Percentiles rank a stretch among this genome's conserved stretches.
Evolutionary conservation across 2,888 invertebrate species (phyloP).

Genomic region (Branchinecta sandiegonensis): DNA sequence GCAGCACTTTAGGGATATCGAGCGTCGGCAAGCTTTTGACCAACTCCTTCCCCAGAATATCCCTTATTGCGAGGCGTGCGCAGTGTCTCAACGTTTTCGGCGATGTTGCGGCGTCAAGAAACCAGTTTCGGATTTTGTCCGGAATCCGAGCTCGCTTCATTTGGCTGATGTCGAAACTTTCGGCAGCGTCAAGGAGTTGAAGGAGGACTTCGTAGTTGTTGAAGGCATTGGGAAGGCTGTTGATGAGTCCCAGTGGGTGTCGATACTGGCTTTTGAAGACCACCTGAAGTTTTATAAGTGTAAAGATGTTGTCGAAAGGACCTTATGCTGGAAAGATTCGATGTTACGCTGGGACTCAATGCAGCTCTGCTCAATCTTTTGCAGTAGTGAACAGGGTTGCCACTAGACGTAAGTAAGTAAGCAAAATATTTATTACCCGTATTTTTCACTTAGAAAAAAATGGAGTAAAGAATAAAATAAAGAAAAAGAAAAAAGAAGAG

Average conservation of each 20-base stretch:
- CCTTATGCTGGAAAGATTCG: not conserved
- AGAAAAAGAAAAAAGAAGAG: too few species aligned
- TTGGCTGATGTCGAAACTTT: conserved; percentile 63
- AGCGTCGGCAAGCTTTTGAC: conserved; percentile 43
- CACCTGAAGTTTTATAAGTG: conserved; percentile 39
- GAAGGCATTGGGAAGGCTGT: conserved; percentile 53
- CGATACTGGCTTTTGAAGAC: conserved; percentile 69
- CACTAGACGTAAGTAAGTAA: too few species aligned
- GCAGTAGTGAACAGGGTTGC: too few species aligned
- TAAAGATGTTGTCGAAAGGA: not conserved
- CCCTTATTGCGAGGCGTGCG: conserved; percentile 45
- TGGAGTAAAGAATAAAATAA: too few species aligned
- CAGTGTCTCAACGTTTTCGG: conserved; percentile 53
- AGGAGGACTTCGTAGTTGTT: conserved; percentile 43
- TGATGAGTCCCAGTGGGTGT: conserved; percentile 66
- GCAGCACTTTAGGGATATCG: conserved; percentile 49
- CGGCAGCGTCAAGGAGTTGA: conserved; percentile 54
- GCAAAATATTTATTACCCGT: too few species aligned
- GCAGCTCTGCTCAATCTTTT: too few species aligned
- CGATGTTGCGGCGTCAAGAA: conserved; percentile 49
- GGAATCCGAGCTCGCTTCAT: conserved; percentile 55
- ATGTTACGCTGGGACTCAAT: too few species aligned
- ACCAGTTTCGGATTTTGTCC: conserved; percentile 46
- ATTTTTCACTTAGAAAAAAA: too few species aligned
- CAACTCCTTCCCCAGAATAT: conserved; percentile 43